These are phyloP conservation scores for Eumerus sabulonum DNA, from an alignment of 2,888 invertebrate species.

Conservation along the genomic window DNA sequence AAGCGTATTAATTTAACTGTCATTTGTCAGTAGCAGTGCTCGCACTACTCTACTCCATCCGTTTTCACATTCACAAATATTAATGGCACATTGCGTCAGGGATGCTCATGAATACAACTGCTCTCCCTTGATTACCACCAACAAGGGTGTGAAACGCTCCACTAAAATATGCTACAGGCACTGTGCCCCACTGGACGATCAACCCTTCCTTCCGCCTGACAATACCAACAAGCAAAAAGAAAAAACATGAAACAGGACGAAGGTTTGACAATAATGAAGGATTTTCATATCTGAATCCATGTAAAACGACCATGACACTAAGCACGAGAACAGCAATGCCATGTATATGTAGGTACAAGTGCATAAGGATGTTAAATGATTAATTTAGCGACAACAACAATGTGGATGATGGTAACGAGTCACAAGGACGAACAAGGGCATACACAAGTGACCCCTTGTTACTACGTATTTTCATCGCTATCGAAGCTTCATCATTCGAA, in stretches of 20 bases:
- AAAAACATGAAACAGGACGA: slow-evolving; percentile 4
- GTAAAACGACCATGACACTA: slow-evolving; percentile 60
- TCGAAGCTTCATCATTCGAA: too few relatives aligned
- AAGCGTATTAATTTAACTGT: slow-evolving; percentile 68
- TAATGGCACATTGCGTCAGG: slow-evolving; percentile 55
- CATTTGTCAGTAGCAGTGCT: slow-evolving; percentile 62
- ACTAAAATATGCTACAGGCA: slow-evolving; percentile 63
- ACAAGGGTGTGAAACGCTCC: slow-evolving; percentile 35
- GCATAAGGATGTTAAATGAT: slow-evolving; percentile 48
- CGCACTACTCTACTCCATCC: slow-evolving; percentile 6
- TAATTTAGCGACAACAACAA: slow-evolving; percentile 47
- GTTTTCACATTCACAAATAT: slow-evolving; percentile 40
- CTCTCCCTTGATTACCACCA: slow-evolving; percentile 19
- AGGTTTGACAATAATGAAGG: slow-evolving; percentile 54
- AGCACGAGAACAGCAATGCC: slow-evolving; percentile 6
- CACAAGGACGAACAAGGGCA: slow-evolving; percentile 60
- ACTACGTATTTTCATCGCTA: too few relatives aligned
- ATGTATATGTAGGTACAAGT: too few relatives aligned
- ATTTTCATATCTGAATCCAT: slow-evolving; percentile 58
- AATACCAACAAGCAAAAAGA: too few relatives aligned
- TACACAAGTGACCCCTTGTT: slow-evolving; percentile 25
- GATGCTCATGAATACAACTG: slow-evolving; percentile 56
- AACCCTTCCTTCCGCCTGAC: slow-evolving; percentile 31
- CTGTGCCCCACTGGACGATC: slow-evolving; percentile 62
- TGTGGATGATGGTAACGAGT: slow-evolving; percentile 19